Evolutionary conservation across 2,113 vertebrate genomes (phyloP), one percentile per base, ranked within the genome.

Genomic region (Hoplias malabaricus): DNA sequence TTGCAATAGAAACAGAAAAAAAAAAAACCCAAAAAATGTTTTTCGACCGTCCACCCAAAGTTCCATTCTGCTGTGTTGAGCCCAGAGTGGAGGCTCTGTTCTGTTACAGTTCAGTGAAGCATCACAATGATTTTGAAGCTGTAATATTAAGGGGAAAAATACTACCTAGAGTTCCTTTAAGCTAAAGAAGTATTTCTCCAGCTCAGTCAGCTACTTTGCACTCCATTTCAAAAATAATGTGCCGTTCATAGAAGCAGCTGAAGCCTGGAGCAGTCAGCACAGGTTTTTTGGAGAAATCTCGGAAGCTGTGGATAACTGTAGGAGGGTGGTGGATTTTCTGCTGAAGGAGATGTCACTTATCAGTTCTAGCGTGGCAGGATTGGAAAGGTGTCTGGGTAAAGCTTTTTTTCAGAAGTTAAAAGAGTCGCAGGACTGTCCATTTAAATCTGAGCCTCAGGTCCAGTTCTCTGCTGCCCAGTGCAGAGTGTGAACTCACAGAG

Each of bases 321-420:
- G 14, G 63, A 70, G 72, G 48, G 21, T 65, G 61, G 21, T 78
- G 56, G 62, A 34, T 48, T 54, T 23, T 61, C 33, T 46, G 65
- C 42, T 42, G 46, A 14, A 34, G 31, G 38, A 81, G 73, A 61
- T 61, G 77, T 77, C 69, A 73, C 29, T 40, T 61, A 54, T 80
- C 73, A 27, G 46, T 75, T 27, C 57, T 66, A 38, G 70, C 74
- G 61, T 78, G 42, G n/a, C 53, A 43, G 53, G 66, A 61, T 25
- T 57, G 70, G 48, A 38, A 46, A 42, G 2, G n/a, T 13, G 63
- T 50, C 27, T 54, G 38, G 25, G 56, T 34, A 57, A 67, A 21
- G 59, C 36, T 72, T 5, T 73, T 36, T 56, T 62, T 23, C 46
- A 40, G 46, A 69, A 42, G 25, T 46, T n/a, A 33, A 40, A 46